Evolutionary conservation across 2,888 invertebrate genomes (phyloP), one percentile per base, ranked within the genome.

Genomic region (Pseudococcus viburni): DNA sequence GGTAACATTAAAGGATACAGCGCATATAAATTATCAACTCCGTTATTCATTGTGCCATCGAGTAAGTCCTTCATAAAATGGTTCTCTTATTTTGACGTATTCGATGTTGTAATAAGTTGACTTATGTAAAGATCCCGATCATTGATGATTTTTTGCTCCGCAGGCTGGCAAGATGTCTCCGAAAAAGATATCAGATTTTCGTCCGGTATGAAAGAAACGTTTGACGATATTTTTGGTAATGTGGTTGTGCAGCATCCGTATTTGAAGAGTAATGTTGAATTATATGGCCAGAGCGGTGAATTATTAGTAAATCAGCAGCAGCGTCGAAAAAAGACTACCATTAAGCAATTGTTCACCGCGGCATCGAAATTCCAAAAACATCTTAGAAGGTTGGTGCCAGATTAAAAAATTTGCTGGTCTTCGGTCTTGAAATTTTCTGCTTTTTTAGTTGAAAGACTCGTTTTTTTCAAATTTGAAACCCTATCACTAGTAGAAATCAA

Each of bases 321-420:
- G 90, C 93, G 96, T 42, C 94, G 95, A 89, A 96, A 96, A 92
- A 96, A 96, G 90, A 96, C 96, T 59, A 96, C 96, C 88, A 97
- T 99, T 89, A 96, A 98, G 90, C 98, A 98, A 91, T 93, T 99
- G 64, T 99, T 99, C 92, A 96, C 98, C 0, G 97, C 98, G 12
- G 96, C 98, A 86, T 97, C 98, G 91, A 99, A 99, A 93, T 99
- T 99, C 91, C 98, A 98, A 92, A 99, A 98, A 92, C 95, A 96
- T 91, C 93, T 99, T 89, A 94, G 96, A 91, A 94, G 96, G 96
- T 96, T 91, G 89, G 90, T 83, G 5, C 51, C 11, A 4, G 4
- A 17, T 51, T 51, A 33, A 33, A 33, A 33, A 33, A 33, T 33
- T 3, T 33, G 26, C 26, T 33, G 26, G 26, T 33, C 26, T 3